These are phyloP conservation scores for Philhelius pedissequus DNA, from an alignment of 2,888 invertebrate species.

Conservation along the genomic window DNA sequence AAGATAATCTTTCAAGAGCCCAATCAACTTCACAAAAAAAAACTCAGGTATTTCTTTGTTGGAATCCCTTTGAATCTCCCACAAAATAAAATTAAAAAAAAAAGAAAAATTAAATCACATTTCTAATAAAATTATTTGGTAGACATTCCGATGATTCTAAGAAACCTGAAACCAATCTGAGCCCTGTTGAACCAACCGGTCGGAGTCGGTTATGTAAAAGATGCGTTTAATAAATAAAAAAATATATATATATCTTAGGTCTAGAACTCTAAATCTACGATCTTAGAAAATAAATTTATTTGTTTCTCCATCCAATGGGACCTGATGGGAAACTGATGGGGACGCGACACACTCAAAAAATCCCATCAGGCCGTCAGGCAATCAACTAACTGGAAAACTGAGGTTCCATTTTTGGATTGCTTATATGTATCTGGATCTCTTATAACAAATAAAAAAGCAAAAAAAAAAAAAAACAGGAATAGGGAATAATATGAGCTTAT, in stretches of 20 bases:
- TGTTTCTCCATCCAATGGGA: conserved; percentile 40
- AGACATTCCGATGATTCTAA: conserved; percentile 57
- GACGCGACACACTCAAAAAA: conserved; percentile 43
- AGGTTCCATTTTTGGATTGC: conserved; percentile 59
- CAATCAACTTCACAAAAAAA: conserved; percentile 39
- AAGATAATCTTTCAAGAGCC: conserved; percentile 21
- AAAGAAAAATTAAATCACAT: conserved; percentile 15
- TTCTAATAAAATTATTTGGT: conserved; percentile 45
- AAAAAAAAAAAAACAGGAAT: conserved; percentile 5
- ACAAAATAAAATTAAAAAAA: conserved; percentile 29
- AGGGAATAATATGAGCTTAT: conserved; percentile 50
- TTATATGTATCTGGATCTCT: conserved; percentile 26
- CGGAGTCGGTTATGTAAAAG: conserved; percentile 19
- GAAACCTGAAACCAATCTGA: conserved; percentile 63
- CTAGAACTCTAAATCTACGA: conserved; percentile 59
- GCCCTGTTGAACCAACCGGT: conserved; percentile 41
- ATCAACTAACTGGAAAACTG: neutral
- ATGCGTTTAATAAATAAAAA: conserved; percentile 27
- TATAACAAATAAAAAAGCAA: neutral
- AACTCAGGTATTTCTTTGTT: conserved; percentile 35
- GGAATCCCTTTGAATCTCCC: conserved; percentile 41
- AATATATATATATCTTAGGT: conserved; percentile 11
- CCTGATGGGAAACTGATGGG: neutral
- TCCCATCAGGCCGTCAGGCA: conserved; percentile 14
- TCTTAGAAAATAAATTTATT: conserved; percentile 62